These are phyloP conservation scores for Plebejus anna DNA, from an alignment of 2,888 invertebrate genomes.

Conservation along the genomic window DNA sequence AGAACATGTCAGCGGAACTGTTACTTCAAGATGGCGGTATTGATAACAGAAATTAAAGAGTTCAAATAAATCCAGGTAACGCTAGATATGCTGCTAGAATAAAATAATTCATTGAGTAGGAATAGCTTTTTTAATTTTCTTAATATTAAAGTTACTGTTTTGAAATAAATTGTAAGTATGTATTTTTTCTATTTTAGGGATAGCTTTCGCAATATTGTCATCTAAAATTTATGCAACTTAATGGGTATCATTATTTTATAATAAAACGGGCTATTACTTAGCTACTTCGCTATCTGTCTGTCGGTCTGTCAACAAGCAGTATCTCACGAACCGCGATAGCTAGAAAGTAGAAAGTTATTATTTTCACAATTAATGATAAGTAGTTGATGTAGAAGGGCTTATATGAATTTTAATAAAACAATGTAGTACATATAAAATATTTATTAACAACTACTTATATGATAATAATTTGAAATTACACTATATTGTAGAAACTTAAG, in stretches of 20 bases:
- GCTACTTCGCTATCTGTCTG: no score
- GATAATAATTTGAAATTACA: background rate
- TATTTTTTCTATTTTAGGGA: background rate
- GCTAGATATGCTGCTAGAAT: background rate
- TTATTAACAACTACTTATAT: background rate
- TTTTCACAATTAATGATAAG: no score
- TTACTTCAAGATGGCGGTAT: constrained; percentile 50
- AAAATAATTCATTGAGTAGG: background rate
- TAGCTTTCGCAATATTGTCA: background rate
- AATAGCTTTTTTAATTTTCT: background rate
- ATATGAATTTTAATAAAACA: background rate
- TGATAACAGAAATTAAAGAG: constrained; percentile 49
- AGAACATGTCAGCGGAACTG: constrained; percentile 42
- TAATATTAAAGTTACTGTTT: no score
- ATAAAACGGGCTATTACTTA: no score
- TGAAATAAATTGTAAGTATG: background rate
- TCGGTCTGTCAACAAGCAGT: no score
- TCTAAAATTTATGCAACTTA: background rate
- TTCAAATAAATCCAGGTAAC: constrained; percentile 48
- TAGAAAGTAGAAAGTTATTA: no score
- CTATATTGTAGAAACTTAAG: background rate
- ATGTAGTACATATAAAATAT: background rate
- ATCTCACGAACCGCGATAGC: no score
- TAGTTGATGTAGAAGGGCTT: background rate
- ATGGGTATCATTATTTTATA: background rate